Evolutionary conservation across 2,888 invertebrate species (phyloP).

Genomic region (Agrochola lychnidis): DNA sequence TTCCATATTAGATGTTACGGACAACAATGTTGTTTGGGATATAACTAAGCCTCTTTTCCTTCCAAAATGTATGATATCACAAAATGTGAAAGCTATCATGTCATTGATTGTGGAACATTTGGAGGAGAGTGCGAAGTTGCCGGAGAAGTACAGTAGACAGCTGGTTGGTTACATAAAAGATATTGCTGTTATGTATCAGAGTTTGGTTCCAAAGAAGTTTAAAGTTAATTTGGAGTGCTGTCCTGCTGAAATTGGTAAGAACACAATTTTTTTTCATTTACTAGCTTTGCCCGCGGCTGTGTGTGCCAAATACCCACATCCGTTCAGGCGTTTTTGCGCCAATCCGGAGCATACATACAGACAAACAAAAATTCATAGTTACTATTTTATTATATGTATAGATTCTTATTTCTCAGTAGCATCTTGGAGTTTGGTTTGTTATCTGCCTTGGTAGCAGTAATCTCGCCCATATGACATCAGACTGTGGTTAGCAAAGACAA

Average conservation of each 20-base stretch:
- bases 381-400: too few species aligned
- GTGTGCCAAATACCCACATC: too few species aligned
- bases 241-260: slow-evolving; percentile 86
- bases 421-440: not conserved
- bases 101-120: slow-evolving; percentile 83
- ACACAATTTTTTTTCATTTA: not conserved
- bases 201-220: slow-evolving; percentile 84
- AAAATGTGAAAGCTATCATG: slow-evolving; percentile 84
- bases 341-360: too few species aligned
- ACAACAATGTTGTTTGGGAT: slow-evolving; percentile 77
- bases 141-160: slow-evolving; percentile 81
- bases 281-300: too few species aligned
- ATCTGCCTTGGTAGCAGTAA: not conserved
- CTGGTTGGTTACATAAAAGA: slow-evolving; percentile 83
- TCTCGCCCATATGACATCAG: not conserved
- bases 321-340: too few species aligned
- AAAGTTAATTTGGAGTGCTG: slow-evolving; percentile 84
- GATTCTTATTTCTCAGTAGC: not conserved
- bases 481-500: not conserved
- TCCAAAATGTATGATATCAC: slow-evolving; percentile 85
- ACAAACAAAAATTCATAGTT: too few species aligned
- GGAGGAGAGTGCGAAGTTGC: slow-evolving; percentile 82
- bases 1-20: slow-evolving; percentile 76
- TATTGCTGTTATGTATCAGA: slow-evolving; percentile 86
- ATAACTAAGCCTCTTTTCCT: slow-evolving; percentile 83